Evolutionary conservation across 2,888 invertebrate genomes (phyloP), one percentile per base, ranked within the genome.

Genomic region (Nemurella pictetii): DNA sequence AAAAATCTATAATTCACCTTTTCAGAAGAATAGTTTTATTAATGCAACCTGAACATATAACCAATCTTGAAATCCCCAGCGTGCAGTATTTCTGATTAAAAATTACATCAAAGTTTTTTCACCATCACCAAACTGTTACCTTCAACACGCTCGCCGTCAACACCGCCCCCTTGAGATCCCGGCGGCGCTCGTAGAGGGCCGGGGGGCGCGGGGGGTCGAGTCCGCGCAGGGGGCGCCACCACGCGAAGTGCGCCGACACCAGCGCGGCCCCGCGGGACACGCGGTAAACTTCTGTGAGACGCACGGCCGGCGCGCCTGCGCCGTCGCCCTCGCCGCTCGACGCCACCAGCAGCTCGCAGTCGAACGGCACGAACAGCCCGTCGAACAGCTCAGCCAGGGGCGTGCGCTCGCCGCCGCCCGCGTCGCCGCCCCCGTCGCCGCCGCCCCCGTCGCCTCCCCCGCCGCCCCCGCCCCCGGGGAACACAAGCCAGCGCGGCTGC

Each of bases 321-420:
- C n/a, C n/a, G 30, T 74, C 85, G 15, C 28, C 72, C 15, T 12
- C 15, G 27, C 28, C n/a, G 29, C 72, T 28, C 27, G 75, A 28
- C 35, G 83, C 85, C 36, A 55, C 83, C 73, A 85, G 83, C 32
- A 83, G 83, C 55, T 83, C 55, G 78, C 85, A 85, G 83, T 85
- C 77, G 72, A 85, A 83, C n/a, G 85, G 85, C 28, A 85, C 73
- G 80, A 78, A 30, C 15, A 85, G 12, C 55, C 29, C 73, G 7
- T 26, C 20, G 26, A 83, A 80, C 77, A 78, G 72, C 5, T 36
- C 72, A 27, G 35, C 55, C 15, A 83, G 25, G 7, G 32, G 29
- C 25, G 36, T 25, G n/a, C 80, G 55, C 55, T n/a, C n/a, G n/a
- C n/a, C n/a, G n/a, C n/a, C n/a, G n/a, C n/a, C n/a, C n/a, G n/a